Evolutionary conservation across 2,888 invertebrate species (phyloP).

Genomic region (Xestia xanthographa): DNA sequence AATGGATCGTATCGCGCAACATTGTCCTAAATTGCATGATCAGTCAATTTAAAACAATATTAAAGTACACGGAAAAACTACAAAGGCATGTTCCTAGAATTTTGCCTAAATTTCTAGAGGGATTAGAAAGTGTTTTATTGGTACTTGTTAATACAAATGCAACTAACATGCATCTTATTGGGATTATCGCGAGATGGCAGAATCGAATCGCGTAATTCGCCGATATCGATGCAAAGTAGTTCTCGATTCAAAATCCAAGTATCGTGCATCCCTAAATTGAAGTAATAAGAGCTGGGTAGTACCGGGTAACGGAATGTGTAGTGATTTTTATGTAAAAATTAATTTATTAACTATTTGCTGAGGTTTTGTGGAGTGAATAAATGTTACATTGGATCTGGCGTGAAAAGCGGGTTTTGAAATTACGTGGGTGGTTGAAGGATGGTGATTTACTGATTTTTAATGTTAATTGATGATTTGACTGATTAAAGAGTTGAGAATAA

Average conservation of each 20-base stretch:
- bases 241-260: background rate
- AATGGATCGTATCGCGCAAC: background rate
- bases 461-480: no score
- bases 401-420: background rate
- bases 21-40: background rate
- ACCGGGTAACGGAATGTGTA: constrained; percentile 46
- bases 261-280: background rate
- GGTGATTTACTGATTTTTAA: no score
- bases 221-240: background rate
- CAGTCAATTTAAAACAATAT: background rate
- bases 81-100: no score
- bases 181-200: no score
- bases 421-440: background rate
- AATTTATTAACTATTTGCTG: constrained; percentile 32
- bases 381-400: background rate
- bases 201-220: background rate
- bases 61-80: background rate
- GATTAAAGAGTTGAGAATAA: background rate
- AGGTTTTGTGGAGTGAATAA: constrained; percentile 20
- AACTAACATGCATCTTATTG: background rate
- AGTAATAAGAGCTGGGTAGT: constrained; percentile 53
- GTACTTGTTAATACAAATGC: background rate
- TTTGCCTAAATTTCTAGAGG: no score
- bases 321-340: constrained; percentile 55
- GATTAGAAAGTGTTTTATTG: background rate